Percentiles rank a stretch among this genome's conserved stretches.
Conservation (phyloP, 2,888 invertebrate genomes). For the Tortrix viridana region DNA sequence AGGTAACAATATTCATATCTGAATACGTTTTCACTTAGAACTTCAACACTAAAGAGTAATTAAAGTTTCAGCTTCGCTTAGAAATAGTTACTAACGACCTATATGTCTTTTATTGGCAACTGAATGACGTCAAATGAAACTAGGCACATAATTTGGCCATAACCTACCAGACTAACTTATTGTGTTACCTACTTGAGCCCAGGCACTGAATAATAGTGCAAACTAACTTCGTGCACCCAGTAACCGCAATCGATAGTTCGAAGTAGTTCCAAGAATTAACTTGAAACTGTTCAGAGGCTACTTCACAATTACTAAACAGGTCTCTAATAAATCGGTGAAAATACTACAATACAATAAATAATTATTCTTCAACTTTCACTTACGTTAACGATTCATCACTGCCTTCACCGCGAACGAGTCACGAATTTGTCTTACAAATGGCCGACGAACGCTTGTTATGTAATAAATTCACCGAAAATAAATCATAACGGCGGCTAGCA, state of each 20-base stretch:
- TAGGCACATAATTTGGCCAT: slow-evolving; percentile 19
- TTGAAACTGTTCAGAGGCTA: slow-evolving; percentile 3
- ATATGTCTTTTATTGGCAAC: neutral
- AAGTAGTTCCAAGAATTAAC: slow-evolving; percentile 17
- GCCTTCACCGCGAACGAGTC: slow-evolving; percentile 46
- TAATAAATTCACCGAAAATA: slow-evolving; percentile 64
- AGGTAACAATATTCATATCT: slow-evolving; percentile 10
- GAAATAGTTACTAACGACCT: neutral
- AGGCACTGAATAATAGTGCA: slow-evolving; percentile 19
- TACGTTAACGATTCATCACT: slow-evolving; percentile 33
- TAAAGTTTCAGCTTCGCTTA: neutral
- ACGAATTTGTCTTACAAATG: slow-evolving; percentile 59
- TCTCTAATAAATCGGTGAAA: slow-evolving; percentile 1
- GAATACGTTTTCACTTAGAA: neutral
- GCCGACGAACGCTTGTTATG: slow-evolving; percentile 46
- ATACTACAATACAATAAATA: slow-evolving; percentile 13
- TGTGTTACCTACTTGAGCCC: slow-evolving; percentile 1
- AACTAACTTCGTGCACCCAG: slow-evolving; percentile 15
- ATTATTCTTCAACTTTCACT: slow-evolving; percentile 31
- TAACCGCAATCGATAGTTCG: slow-evolving; percentile 23
- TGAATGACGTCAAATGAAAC: slow-evolving; percentile 17
- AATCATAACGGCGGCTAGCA: slow-evolving; percentile 67
- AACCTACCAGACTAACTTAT: slow-evolving; percentile 22
- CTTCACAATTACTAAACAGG: neutral
- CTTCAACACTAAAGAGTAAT: neutral